Percentiles rank a stretch among this genome's conserved stretches.
Evolutionary conservation across 2,888 invertebrate genomes (phyloP).

Genomic region (Hyles lineata): DNA sequence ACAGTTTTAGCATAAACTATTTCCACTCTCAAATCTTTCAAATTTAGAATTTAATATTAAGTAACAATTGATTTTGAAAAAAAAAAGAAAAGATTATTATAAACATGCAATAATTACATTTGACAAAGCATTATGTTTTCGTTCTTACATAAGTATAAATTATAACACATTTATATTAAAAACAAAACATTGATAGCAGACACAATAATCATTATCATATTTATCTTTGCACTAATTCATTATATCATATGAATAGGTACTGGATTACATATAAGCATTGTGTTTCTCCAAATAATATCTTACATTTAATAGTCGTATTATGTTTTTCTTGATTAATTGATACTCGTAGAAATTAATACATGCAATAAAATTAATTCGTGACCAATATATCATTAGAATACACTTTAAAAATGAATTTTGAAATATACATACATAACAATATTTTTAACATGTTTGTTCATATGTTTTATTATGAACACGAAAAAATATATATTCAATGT

Average conservation of each 20-base stretch:
- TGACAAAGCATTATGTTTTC: too few relatives aligned
- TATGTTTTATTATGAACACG: too few relatives aligned
- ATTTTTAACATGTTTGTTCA: background rate
- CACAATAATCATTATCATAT: background rate
- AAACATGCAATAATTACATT: too few relatives aligned
- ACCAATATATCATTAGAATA: background rate
- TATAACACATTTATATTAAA: background rate
- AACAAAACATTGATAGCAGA: background rate
- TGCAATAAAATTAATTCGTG: background rate
- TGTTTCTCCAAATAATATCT: background rate
- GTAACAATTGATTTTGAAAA: too few relatives aligned
- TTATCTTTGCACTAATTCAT: background rate
- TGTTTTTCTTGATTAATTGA: background rate
- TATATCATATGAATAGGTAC: background rate
- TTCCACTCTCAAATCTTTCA: too few relatives aligned
- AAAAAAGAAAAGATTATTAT: too few relatives aligned
- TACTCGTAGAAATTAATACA: background rate
- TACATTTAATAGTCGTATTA: background rate
- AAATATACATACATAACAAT: too few relatives aligned
- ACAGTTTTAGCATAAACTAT: too few relatives aligned
- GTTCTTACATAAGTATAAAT: too few relatives aligned
- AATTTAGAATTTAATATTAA: too few relatives aligned
- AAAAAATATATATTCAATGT: too few relatives aligned
- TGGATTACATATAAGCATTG: background rate
- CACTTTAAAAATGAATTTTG: background rate